Evolutionary conservation across 2,113 vertebrate genomes (phyloP).

Genomic region (Azemiops feae): DNA sequence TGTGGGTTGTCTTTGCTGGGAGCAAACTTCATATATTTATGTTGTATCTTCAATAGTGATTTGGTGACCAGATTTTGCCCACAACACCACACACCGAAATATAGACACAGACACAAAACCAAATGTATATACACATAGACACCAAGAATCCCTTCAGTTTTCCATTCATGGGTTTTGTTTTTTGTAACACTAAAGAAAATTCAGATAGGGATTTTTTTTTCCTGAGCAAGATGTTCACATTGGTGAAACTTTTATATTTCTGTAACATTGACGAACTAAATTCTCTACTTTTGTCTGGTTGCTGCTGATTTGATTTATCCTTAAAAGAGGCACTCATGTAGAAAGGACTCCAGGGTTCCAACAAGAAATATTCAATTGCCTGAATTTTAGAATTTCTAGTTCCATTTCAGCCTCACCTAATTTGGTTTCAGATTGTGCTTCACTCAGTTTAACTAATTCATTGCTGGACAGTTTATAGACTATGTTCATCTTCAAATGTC

Average conservation of each 20-base stretch:
- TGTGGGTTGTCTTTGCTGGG: background rate
- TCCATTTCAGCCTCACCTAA: background rate
- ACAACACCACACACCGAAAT: background rate
- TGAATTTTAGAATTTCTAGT: background rate
- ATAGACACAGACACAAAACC: background rate
- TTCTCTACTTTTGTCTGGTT: background rate
- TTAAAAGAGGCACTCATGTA: background rate
- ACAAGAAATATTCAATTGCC: background rate
- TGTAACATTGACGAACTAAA: background rate
- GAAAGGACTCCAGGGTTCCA: background rate
- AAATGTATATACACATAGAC: background rate
- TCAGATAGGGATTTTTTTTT: background rate
- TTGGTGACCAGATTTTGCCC: background rate
- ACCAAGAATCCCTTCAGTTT: background rate
- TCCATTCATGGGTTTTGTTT: background rate
- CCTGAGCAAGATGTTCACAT: background rate
- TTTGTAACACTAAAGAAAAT: background rate
- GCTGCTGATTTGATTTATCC: background rate
- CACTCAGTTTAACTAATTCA: background rate
- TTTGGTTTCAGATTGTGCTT: background rate
- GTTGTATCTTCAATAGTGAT: background rate
- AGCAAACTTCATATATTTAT: background rate
- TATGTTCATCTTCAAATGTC: background rate
- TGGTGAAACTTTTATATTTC: background rate
- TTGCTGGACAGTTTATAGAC: background rate